Evolutionary conservation across 2,888 invertebrate species (phyloP), one percentile per base, ranked within the genome.

Genomic region (Linnaemya tessellans): DNA sequence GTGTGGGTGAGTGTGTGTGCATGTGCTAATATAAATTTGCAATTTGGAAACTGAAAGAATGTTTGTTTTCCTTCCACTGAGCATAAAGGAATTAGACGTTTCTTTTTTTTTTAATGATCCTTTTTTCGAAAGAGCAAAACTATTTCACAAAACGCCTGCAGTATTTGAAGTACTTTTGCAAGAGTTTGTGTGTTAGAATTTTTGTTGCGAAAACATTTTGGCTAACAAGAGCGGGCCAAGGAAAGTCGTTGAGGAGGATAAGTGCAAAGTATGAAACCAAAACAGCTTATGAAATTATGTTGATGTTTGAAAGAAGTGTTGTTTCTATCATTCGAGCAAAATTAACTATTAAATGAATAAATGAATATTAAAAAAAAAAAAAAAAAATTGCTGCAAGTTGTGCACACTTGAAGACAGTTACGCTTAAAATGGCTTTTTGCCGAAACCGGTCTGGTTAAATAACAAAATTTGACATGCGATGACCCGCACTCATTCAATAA

Each of bases 121-220:
- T n/a, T 10, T 35, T 30, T 65, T 56, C 22, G 46, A 15, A 46
- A 56, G 22, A 62, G 46, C n/a, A 62, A 64, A 84, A 74, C 43
- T 65, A 51, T 80, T 84, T 79, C 35, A 51, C 58, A 62, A 78
- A 83, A 78, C 78, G 65, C 78, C 73, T 83, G 20, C 56, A 68
- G 83, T 68, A 38, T 54, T 68, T 35, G 51, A 62, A 67, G 51
- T 49, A 71, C 38, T 64, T 75, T 22, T 11, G 3, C 25, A 43
- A 25, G 25, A 43, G 41, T 71, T 43, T 7, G 10, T 64, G 22
- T 65, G 64, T 56, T 56, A 8, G 20, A 77, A 49, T 58, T 58
- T 77, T 67, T 77, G 56, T 58, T 41, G n/a, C n/a, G 18, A 7
- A 35, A 56, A 49, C 11, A 30, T 20, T 62, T 22, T 74, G 22